Percentiles rank a stretch among this genome's conserved stretches.
Evolutionary conservation across 1,140 invertebrate genomes (phyloP).

Genomic region (Drosophila miranda): DNA sequence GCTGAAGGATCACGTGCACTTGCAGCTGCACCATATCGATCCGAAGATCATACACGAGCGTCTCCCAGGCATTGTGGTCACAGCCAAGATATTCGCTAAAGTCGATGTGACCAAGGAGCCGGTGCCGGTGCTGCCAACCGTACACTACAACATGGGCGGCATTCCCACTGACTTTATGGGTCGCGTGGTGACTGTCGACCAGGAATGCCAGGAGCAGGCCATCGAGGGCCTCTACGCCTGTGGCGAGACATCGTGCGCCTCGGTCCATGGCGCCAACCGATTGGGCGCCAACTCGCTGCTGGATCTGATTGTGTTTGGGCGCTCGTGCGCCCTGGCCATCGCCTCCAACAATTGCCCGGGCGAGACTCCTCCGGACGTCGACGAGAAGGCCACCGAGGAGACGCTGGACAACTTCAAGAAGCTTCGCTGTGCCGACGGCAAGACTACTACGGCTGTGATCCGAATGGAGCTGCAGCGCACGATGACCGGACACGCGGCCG

Average conservation of each 20-base stretch:
- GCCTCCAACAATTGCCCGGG: slow-evolving; percentile 90
- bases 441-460: slow-evolving; percentile 90
- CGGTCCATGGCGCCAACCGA: slow-evolving; percentile 98
- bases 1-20: slow-evolving; percentile 97
- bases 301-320: slow-evolving; percentile 98
- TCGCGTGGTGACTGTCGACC: slow-evolving; percentile 86
- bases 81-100: slow-evolving; percentile 98
- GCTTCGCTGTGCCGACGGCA: slow-evolving; percentile 90
- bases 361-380: slow-evolving; percentile 87
- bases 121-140: slow-evolving; percentile 98
- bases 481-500: slow-evolving; percentile 98
- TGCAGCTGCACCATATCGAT: slow-evolving; percentile 97
- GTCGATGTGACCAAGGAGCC: slow-evolving; percentile 98
- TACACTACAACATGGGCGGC: slow-evolving; percentile 99
- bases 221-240: slow-evolving; percentile 88
- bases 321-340: slow-evolving; percentile 96
- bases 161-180: slow-evolving; percentile 97
- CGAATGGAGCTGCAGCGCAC: slow-evolving; percentile 96
- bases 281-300: slow-evolving; percentile 98
- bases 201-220: slow-evolving; percentile 87
- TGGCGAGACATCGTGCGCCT: slow-evolving; percentile 89
- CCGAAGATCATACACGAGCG: slow-evolving; percentile 93
- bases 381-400: slow-evolving; percentile 92
- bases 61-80: slow-evolving; percentile 93
- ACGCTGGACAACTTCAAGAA: slow-evolving; percentile 96